These are phyloP conservation scores for Amphiura filiformis DNA, from an alignment of 35 echinoderm and acorn worm species.

Conservation along the genomic window DNA sequence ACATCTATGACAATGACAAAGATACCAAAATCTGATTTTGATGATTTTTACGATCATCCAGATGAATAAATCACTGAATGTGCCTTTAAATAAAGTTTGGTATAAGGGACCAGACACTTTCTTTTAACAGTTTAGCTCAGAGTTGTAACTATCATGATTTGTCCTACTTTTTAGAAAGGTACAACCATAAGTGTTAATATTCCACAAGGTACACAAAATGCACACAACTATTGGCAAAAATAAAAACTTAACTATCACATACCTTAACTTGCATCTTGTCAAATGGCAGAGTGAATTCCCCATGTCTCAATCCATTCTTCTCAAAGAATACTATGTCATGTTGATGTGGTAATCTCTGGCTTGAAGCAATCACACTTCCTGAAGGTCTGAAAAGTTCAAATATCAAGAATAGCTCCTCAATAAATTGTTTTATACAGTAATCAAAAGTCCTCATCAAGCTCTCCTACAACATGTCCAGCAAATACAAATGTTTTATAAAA, in stretches of 20 bases:
- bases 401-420: not conserved
- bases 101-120: not conserved
- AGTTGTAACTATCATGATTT: not conserved
- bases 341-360: constrained; percentile 66
- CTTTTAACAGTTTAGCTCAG: not conserved
- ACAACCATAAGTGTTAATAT: not conserved
- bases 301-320: constrained; percentile 92
- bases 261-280: constrained; percentile 77
- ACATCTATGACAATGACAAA: no score
- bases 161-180: not conserved
- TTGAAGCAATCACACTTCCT: constrained; percentile 77
- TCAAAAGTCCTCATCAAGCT: no score
- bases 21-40: no score
- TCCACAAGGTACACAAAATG: not conserved
- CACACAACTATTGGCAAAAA: no score
- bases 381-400: constrained; percentile 63
- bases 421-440: no score
- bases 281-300: constrained; percentile 92
- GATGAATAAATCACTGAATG: no score
- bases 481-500: no score
- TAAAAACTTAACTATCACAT: no score
- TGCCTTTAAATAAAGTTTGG: not conserved
- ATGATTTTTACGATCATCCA: no score
- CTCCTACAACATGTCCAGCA: no score
- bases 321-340: constrained; percentile 97